phyloP scores from a whole-genome alignment of 1,140 invertebrate species.

The Drosophila elegans region DNA sequence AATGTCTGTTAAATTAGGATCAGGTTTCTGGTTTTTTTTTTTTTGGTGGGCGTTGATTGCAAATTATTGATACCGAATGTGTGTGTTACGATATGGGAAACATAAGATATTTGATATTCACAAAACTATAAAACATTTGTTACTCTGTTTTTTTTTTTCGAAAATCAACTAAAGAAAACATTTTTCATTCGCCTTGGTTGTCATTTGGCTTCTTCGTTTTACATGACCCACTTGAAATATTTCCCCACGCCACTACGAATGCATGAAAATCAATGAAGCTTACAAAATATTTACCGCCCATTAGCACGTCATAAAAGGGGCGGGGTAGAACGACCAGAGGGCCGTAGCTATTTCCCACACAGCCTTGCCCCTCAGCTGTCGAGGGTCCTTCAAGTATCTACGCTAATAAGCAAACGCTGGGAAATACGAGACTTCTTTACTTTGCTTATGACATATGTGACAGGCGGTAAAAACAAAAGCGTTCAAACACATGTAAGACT shows the following conservation, averaged over 20 bases:
- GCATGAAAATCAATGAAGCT: slow-evolving; percentile 76
- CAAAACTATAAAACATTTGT: not conserved
- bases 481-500: slow-evolving; percentile 70
- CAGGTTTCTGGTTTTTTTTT: slow-evolving; percentile 15
- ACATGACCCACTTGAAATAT: slow-evolving; percentile 66
- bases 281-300: slow-evolving; percentile 79
- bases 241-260: slow-evolving; percentile 28
- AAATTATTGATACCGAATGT: slow-evolving; percentile 47
- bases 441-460: slow-evolving; percentile 65
- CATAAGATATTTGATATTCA: not conserved
- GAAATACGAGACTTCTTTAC: slow-evolving; percentile 64
- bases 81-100: not conserved
- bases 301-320: slow-evolving; percentile 66
- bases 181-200: slow-evolving; percentile 25
- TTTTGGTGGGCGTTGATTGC: slow-evolving; percentile 5
- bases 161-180: not conserved
- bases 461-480: slow-evolving; percentile 46
- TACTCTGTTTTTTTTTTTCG: too few relatives aligned
- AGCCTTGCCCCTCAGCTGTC: slow-evolving; percentile 28
- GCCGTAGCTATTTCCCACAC: slow-evolving; percentile 58
- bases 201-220: slow-evolving; percentile 28
- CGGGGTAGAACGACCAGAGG: slow-evolving; percentile 5
- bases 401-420: slow-evolving; percentile 62
- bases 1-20: slow-evolving; percentile 42
- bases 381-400: slow-evolving; percentile 66